Evolutionary conservation across 2,888 invertebrate species (phyloP).

Genomic region (Trichogramma evanescens): DNA sequence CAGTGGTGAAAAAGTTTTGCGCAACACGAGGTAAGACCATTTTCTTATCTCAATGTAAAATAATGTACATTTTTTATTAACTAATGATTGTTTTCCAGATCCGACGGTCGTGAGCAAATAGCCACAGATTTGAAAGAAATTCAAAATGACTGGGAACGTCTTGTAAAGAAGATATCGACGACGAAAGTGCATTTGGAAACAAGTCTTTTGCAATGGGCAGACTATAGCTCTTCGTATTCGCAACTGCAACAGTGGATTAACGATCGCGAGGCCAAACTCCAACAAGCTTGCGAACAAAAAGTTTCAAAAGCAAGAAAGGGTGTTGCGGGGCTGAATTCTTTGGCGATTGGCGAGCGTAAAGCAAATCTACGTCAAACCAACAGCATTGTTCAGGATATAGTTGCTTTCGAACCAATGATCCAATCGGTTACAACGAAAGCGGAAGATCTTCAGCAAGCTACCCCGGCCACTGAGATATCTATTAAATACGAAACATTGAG

Average conservation of each 20-base stretch:
- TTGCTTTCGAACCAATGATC: conserved; percentile 94
- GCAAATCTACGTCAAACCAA: conserved; percentile 85
- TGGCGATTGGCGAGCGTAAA: conserved; percentile 78
- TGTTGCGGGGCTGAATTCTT: conserved; percentile 69
- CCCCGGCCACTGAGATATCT: conserved; percentile 86
- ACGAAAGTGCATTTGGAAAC: conserved; percentile 88
- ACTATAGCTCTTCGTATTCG: conserved; percentile 87
- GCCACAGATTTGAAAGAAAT: conserved; percentile 81
- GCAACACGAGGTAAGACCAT: conserved; percentile 56
- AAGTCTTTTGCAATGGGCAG: conserved; percentile 88
- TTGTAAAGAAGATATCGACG: conserved; percentile 85
- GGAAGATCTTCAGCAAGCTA: conserved; percentile 82
- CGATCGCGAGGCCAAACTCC: conserved; percentile 84
- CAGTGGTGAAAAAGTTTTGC: conserved; percentile 80
- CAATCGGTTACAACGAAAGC: conserved; percentile 91
- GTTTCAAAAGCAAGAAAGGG: conserved; percentile 72
- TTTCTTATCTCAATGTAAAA: not conserved
- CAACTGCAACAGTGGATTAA: conserved; percentile 92
- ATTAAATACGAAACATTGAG: conserved; percentile 83
- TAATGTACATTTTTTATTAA: not conserved
- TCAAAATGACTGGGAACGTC: conserved; percentile 85
- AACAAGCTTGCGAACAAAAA: conserved; percentile 82
- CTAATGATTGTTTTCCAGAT: conserved; percentile 46
- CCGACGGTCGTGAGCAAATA: conserved; percentile 82
- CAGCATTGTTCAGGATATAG: conserved; percentile 92